A percentile compares a stretch with the other conserved stretches of the same genome.
Evolutionary conservation across 1,140 invertebrate species (phyloP).

Genomic region (Ostrea edulis): DNA sequence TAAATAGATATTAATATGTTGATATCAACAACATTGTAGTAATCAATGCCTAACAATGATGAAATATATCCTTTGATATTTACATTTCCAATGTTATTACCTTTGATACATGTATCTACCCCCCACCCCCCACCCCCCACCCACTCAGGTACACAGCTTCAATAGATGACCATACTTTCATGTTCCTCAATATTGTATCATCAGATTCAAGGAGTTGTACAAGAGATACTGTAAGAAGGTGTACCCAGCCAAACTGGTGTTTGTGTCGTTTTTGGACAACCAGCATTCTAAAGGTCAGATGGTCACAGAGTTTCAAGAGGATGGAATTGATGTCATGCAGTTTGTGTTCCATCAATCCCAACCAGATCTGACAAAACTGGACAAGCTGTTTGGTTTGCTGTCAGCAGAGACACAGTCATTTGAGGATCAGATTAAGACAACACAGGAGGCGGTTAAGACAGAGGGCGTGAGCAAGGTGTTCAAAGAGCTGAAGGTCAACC

Average conservation of each 20-base stretch:
- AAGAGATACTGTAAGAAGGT: conserved; percentile 76
- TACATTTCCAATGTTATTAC: no score
- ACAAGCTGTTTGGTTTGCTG: conserved; percentile 75
- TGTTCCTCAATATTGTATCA: conserved; percentile 37
- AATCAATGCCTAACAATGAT: no score
- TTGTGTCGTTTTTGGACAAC: conserved; percentile 75
- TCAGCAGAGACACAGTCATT: conserved; percentile 69
- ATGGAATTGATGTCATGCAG: conserved; percentile 70
- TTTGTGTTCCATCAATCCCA: conserved; percentile 71
- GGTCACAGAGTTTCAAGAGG: conserved; percentile 62
- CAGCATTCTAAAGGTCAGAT: conserved; percentile 75
- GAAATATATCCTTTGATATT: no score
- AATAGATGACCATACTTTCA: not conserved
- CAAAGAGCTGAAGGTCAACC: conserved; percentile 50
- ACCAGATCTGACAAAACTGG: conserved; percentile 77
- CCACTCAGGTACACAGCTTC: not conserved
- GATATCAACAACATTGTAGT: no score
- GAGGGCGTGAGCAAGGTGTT: conserved; percentile 59
- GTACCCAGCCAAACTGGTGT: conserved; percentile 75
- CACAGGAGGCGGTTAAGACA: conserved; percentile 57
- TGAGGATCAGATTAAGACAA: conserved; percentile 58
- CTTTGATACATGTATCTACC: no score
- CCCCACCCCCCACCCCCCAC: no score
- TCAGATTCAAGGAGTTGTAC: conserved; percentile 72
- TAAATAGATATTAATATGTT: no score